Evolutionary conservation across 2,113 vertebrate genomes (phyloP).

Genomic region (Peromyscus californicus): DNA sequence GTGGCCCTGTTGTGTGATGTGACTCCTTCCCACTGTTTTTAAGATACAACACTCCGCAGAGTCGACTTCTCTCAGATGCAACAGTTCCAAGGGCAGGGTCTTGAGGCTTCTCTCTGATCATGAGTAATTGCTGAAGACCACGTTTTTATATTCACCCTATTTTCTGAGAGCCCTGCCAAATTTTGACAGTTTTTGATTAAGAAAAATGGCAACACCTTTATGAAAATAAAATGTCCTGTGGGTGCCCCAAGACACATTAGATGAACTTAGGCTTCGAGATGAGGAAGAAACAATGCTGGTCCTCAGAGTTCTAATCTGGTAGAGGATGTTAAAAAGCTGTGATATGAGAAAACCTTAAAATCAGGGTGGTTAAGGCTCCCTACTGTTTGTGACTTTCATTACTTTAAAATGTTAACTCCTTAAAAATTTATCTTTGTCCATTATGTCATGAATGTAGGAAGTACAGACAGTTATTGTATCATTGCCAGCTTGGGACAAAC

Average conservation of each 20-base stretch:
- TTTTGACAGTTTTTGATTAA: background rate
- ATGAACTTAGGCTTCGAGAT: slow-evolving; percentile 2
- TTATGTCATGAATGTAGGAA: background rate
- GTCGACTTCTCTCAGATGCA: background rate
- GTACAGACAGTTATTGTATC: background rate
- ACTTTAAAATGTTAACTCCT: background rate
- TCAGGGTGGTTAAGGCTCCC: background rate
- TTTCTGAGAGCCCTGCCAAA: background rate
- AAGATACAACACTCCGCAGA: no score
- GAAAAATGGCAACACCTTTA: background rate
- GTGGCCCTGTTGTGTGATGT: no score
- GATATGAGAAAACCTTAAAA: background rate
- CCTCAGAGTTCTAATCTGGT: background rate
- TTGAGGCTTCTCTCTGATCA: background rate
- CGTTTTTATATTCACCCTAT: background rate
- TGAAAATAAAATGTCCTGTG: background rate
- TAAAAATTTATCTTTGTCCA: background rate
- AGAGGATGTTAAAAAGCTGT: background rate
- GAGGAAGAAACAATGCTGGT: background rate
- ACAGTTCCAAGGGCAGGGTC: background rate
- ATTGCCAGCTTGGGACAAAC: background rate
- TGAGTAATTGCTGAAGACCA: background rate
- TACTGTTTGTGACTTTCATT: background rate
- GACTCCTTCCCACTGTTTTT: no score
- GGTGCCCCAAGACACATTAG: background rate